Percentiles rank a stretch among this genome's conserved stretches.
Conservation (phyloP, 2,797 vertebrate species). For the Eulemur rubriventer region DNA sequence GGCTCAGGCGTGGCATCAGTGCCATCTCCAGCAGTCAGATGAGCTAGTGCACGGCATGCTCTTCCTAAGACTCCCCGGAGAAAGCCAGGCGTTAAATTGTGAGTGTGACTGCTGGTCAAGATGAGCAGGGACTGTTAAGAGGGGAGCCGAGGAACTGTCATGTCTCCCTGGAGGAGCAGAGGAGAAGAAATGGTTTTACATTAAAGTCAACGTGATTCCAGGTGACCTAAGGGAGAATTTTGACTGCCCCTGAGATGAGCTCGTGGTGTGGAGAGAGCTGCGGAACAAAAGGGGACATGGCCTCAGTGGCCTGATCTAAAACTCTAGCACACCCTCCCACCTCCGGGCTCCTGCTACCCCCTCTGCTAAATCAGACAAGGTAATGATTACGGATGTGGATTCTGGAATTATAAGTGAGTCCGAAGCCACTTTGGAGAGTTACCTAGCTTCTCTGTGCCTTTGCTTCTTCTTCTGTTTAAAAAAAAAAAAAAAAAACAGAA, state of each 20-base stretch:
- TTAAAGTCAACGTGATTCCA: not conserved
- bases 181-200: not conserved
- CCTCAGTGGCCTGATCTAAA: not conserved
- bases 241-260: not conserved
- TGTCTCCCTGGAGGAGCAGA: not conserved
- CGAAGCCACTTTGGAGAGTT: not conserved
- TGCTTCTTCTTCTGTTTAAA: slow-evolving; percentile 15
- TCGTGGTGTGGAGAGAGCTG: not conserved
- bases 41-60: not conserved
- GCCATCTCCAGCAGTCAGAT: not conserved
- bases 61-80: not conserved
- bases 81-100: not conserved
- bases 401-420: not conserved
- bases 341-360: not conserved
- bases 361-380: not conserved
- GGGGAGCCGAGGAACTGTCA: too few species aligned
- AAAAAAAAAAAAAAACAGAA: not conserved
- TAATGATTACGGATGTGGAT: too few species aligned
- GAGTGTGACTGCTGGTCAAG: accelerated
- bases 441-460: not conserved
- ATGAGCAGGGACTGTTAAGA: not conserved
- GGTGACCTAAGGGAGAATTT: not conserved
- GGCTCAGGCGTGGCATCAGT: accelerated
- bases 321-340: too few species aligned
- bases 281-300: not conserved